These are phyloP conservation scores for Sebastes steindachneri DNA, from an alignment of 2,797 vertebrate species.

Conservation along the genomic window DNA sequence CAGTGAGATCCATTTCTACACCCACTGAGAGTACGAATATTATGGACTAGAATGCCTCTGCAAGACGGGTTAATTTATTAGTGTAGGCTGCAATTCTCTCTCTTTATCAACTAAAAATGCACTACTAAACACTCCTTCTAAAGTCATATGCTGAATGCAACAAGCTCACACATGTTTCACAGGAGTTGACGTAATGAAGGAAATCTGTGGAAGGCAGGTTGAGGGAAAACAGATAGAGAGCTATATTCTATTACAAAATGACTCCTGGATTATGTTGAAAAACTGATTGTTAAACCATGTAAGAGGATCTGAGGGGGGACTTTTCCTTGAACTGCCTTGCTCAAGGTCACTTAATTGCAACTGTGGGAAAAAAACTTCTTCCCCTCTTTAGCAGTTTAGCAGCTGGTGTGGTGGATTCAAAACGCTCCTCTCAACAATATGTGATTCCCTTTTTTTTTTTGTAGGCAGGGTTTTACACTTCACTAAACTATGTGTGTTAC, in stretches of 20 bases:
- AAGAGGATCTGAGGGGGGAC: background rate
- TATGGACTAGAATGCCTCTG: background rate
- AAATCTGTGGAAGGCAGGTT: background rate
- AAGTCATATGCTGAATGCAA: background rate
- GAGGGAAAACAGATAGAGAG: background rate
- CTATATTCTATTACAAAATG: background rate
- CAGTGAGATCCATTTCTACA: background rate
- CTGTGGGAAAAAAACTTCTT: slow-evolving; percentile 8
- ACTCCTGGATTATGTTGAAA: background rate
- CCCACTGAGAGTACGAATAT: background rate
- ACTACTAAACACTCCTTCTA: background rate
- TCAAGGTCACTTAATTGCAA: slow-evolving; percentile 21
- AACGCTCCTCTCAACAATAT: slow-evolving; percentile 3
- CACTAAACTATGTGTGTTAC: slow-evolving; percentile 58
- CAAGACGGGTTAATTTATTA: background rate
- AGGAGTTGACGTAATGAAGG: background rate
- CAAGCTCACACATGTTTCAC: background rate
- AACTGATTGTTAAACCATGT: background rate
- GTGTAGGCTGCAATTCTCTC: background rate
- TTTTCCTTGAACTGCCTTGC: slow-evolving; percentile 5
- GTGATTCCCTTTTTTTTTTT: background rate
- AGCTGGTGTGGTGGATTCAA: slow-evolving; percentile 29
- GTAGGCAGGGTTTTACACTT: slow-evolving; percentile 55
- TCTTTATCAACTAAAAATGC: background rate
- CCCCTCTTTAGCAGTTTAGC: slow-evolving; percentile 5